Conservation (phyloP, 1,140 invertebrate species). For the Oedothorax gibbosus region DNA sequence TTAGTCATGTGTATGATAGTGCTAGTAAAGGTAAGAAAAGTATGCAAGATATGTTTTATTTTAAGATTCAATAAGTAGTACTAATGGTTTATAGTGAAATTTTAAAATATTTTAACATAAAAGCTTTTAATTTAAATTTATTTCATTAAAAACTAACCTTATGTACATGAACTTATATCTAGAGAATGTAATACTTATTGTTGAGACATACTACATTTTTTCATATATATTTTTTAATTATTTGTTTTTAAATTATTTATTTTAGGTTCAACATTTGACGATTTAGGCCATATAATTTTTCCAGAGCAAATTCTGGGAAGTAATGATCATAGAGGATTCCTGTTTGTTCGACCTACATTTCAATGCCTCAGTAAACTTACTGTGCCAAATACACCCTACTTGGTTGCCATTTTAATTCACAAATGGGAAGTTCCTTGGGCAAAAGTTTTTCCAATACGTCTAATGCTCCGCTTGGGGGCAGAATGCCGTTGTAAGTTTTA, state of each 20-base stretch:
- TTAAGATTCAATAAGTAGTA: neutral
- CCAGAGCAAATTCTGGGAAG: slow-evolving; percentile 78
- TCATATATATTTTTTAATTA: neutral
- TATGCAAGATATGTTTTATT: neutral
- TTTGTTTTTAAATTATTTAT: slow-evolving; percentile 21
- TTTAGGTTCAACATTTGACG: slow-evolving; percentile 78
- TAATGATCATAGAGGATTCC: slow-evolving; percentile 85
- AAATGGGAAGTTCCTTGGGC: slow-evolving; percentile 90
- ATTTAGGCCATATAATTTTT: slow-evolving; percentile 78
- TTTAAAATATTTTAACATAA: neutral
- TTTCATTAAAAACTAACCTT: no score
- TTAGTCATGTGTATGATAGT: slow-evolving; percentile 81
- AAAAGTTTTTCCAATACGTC: slow-evolving; percentile 82
- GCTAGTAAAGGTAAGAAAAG: slow-evolving; percentile 77
- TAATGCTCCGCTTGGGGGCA: slow-evolving; percentile 84
- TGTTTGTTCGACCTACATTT: slow-evolving; percentile 84
- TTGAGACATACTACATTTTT: neutral
- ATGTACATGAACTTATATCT: no score
- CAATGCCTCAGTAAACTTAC: slow-evolving; percentile 85
- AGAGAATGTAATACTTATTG: neutral
- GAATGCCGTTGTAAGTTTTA: slow-evolving; percentile 79
- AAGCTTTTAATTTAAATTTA: neutral
- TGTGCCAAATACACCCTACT: slow-evolving; percentile 80
- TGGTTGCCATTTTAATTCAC: slow-evolving; percentile 85
- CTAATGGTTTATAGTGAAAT: neutral